Evolutionary conservation across 1,140 invertebrate species (phyloP), one percentile per base, ranked within the genome.

Genomic region (Macrostomum lignano): DNA sequence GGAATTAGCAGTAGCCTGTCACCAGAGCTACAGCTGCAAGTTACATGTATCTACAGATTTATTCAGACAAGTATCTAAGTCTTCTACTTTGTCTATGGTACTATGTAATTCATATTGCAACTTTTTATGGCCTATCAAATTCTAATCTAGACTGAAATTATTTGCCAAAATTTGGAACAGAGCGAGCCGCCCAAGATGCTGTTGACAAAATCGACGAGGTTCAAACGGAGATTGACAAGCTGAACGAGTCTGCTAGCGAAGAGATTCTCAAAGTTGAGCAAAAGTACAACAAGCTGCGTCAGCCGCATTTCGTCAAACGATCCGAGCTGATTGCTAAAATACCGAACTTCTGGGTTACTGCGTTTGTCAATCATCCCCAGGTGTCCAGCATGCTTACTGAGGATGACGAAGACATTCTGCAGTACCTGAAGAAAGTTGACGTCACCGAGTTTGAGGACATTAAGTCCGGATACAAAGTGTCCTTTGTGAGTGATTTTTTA

Each of bases 231-330:
- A 58, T 60, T 21, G 58, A 60, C 42, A 39, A 48, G 34, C 35
- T 60, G 33, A 60, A 60, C 43, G 58, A 60, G 37, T 46, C 55
- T 40, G 76, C 76, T 15, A 74, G 72, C 47, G 76, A 79, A 49
- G 77, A 82, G 55, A 79, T 82, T 38, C 61, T 82, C 7, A 73
- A 74, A 60, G 72, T 82, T 22, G 77, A 82, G 64, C 74, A 77
- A 52, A 79, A 77, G 52, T 84, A 77, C 60, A 82, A 81, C 58
- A 72, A 72, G 56, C 57, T 75, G 36, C 64, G 75, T 39, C 73
- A 76, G 47, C 77, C 77, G 9, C 70, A 67, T 48, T 81, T 74
- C 48, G 72, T 74, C 42, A 76, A 75, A 46, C 61, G 77, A 31
- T 74, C 69, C 42, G 69, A 73, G 43, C 66, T 79, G 40, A 77